phyloP scores from a whole-genome alignment of 2,113 vertebrate species.

The Pterophyllum scalare region DNA sequence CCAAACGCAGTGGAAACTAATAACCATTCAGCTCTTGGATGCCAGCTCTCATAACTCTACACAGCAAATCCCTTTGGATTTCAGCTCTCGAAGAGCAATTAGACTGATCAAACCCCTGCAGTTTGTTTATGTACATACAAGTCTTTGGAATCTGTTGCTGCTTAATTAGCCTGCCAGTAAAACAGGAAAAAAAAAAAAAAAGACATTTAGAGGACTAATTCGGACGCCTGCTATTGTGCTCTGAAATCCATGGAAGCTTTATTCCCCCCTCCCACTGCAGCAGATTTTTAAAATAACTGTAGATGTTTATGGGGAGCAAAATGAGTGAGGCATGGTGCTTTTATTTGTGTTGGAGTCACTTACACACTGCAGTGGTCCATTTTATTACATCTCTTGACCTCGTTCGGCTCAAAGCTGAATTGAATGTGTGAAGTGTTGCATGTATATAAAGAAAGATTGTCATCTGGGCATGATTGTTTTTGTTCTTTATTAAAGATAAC shows the following conservation, averaged over 20 bases:
- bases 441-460: neutral
- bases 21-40: neutral
- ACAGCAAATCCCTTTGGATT: slow-evolving; percentile 12
- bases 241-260: slow-evolving; percentile 21
- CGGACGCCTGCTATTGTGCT: slow-evolving; percentile 24
- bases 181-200: slow-evolving; percentile 19
- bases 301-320: slow-evolving; percentile 49
- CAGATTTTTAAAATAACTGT: slow-evolving; percentile 18
- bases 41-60: slow-evolving; percentile 21
- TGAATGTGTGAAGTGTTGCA: neutral
- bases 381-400: slow-evolving; percentile 29
- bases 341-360: slow-evolving; percentile 39
- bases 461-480: neutral
- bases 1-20: slow-evolving; percentile 28
- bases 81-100: slow-evolving; percentile 11
- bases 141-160: slow-evolving; percentile 50
- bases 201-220: slow-evolving; percentile 25
- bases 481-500: neutral
- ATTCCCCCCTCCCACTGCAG: neutral
- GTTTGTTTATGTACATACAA: slow-evolving; percentile 22
- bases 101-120: slow-evolving; percentile 26
- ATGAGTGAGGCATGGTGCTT: slow-evolving; percentile 52
- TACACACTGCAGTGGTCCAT: slow-evolving; percentile 13
- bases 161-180: slow-evolving; percentile 61
- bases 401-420: neutral